Evolutionary conservation across 2,113 vertebrate genomes (phyloP).

Genomic region (Cyanoliseus patagonus): DNA sequence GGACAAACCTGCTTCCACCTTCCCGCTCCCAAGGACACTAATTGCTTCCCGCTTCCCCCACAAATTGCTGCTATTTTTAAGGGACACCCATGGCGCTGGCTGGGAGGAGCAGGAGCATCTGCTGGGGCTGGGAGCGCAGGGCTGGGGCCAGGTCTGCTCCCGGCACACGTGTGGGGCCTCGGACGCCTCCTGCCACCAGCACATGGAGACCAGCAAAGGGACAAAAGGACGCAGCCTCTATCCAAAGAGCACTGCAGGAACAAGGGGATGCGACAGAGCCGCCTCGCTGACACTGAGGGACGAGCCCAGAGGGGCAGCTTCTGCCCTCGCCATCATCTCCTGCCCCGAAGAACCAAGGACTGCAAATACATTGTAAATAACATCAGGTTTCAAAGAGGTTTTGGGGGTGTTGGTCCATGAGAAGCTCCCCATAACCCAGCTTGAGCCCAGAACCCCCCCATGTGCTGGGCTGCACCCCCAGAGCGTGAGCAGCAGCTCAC

Average conservation of each 20-base stretch:
- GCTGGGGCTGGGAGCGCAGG: background rate
- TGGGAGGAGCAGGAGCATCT: background rate
- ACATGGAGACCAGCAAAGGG: background rate
- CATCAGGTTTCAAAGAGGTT: background rate
- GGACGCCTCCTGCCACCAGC: background rate
- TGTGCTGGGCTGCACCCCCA: background rate
- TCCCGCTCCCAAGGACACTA: slow-evolving; percentile 29
- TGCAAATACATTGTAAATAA: background rate
- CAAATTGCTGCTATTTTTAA: slow-evolving; percentile 53
- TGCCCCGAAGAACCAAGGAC: background rate
- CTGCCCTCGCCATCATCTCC: background rate
- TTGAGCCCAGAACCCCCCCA: background rate
- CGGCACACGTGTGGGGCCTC: background rate
- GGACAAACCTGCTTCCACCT: background rate
- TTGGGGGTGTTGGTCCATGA: background rate
- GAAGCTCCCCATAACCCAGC: background rate
- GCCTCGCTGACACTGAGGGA: accelerated
- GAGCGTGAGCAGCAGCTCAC: background rate
- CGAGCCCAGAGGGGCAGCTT: background rate
- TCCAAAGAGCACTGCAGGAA: background rate
- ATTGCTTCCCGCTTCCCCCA: slow-evolving; percentile 42
- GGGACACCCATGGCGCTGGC: background rate
- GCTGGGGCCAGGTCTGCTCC: background rate
- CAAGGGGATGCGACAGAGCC: background rate
- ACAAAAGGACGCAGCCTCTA: slow-evolving; percentile 1